Percentiles rank a stretch among this genome's conserved stretches.
These are phyloP conservation scores for Eupithecia exiguata DNA, from an alignment of 2,888 invertebrate species.

Conservation along the genomic window DNA sequence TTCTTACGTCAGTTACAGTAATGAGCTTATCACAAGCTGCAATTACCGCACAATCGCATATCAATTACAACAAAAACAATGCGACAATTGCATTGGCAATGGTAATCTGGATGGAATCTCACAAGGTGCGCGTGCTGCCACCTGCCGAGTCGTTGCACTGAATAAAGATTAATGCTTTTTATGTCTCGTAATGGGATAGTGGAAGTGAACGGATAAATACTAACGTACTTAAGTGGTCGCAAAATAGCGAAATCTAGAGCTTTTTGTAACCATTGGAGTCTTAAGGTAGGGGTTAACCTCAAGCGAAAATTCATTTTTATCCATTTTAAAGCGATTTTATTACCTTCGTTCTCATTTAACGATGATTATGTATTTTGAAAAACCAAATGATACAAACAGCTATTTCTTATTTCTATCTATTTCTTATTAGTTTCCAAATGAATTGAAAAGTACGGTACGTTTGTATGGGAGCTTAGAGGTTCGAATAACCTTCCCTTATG, in stretches of 20 bases:
- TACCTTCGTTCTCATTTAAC: too few species aligned
- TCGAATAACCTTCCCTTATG: too few species aligned
- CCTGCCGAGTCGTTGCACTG: slow-evolving; percentile 36
- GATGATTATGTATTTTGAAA: too few species aligned
- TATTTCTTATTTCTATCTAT: too few species aligned
- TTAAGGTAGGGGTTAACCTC: too few species aligned
- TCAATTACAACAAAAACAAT: slow-evolving; percentile 43
- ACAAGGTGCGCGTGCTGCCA: slow-evolving; percentile 39
- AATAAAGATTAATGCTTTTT: slow-evolving; percentile 32
- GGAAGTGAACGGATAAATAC: slow-evolving; percentile 4
- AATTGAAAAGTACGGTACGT: too few species aligned
- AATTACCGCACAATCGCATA: slow-evolving; percentile 44
- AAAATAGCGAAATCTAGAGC: not conserved
- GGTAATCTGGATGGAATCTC: slow-evolving; percentile 44
- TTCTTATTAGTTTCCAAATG: too few species aligned
- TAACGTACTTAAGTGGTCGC: not conserved
- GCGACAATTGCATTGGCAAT: slow-evolving; percentile 37
- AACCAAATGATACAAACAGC: too few species aligned
- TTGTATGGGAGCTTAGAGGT: too few species aligned
- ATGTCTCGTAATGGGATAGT: slow-evolving; percentile 17
- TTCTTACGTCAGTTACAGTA: slow-evolving; percentile 6
- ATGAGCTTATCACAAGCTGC: slow-evolving; percentile 21
- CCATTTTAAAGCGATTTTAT: too few species aligned
- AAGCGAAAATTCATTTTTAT: too few species aligned
- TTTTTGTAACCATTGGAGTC: not conserved